phyloP scores from a whole-genome alignment of 2,113 vertebrate genomes.

The Pterocles orientalis region DNA sequence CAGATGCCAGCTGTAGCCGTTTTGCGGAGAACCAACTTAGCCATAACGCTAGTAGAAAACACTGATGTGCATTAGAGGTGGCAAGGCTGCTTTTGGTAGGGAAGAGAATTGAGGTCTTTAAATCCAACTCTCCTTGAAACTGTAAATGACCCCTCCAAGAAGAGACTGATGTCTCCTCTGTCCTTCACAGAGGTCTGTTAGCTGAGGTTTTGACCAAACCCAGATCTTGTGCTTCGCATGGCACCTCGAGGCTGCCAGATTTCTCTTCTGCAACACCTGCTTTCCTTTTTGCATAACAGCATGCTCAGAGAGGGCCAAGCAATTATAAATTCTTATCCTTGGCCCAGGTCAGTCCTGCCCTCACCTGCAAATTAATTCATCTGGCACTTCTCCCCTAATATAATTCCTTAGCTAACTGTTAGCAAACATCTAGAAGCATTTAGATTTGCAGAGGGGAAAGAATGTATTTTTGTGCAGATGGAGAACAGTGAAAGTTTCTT shows the following conservation, averaged over 20 bases:
- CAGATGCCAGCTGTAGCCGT: background rate
- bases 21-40: background rate
- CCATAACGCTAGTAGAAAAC: background rate
- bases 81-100: background rate
- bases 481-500: background rate
- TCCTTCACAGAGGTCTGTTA: background rate
- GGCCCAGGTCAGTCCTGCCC: background rate
- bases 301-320: background rate
- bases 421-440: background rate
- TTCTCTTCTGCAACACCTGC: background rate
- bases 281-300: background rate
- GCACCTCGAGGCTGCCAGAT: background rate
- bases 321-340: background rate
- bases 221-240: background rate
- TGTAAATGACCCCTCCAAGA: accelerated
- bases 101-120: background rate
- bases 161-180: background rate
- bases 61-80: background rate
- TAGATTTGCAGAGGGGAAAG: background rate
- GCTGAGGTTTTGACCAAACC: background rate
- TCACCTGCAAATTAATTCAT: background rate
- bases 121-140: background rate
- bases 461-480: background rate
- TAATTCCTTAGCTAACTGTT: background rate
- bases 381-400: background rate